Evolutionary conservation across 35 echinoderm and acorn worm genomes (phyloP), one percentile per base, ranked within the genome.

Genomic region (Stichopus chloronotus): DNA sequence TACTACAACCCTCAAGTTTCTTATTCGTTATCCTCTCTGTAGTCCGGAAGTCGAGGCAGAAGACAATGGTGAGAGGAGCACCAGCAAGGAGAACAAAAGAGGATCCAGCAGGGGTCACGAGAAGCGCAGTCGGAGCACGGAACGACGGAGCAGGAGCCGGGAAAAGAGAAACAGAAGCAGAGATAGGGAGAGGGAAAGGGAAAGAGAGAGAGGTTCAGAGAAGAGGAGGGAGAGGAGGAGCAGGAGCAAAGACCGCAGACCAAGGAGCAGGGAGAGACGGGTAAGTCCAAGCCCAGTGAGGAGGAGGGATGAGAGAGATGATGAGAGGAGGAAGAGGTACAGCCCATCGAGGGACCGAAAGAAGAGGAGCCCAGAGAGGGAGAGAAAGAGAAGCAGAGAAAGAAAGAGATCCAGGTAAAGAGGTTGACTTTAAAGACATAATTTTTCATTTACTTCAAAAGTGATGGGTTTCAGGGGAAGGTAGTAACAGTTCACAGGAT

Each of bases 211-310:
- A 25, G 23, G 22, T 2, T 17, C 13, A 25, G 78, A 23, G 4
- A 53, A 11, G 23, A 22, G 22, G 13, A 80, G 52, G 52, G 52
- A 83, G 9, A 83, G 25, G 25, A 57, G 55, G 24, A 57, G 80
- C 24, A 83, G 80, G 16, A 83, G 55, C 11, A 53, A 83, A 53
- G 55, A 57, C 11, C 9, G 19, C 6, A 53, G 80, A 53, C 43
- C 43, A 83, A 83, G 80, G 80, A 83, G 80, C 80, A 80, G 17
- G 7, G 80, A 83, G 80, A 53, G 80, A 9, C 9, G 55, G 55
- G 19, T 11, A 7, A 52, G 25, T 52, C 9, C 6, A 8, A 52
- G 25, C 25, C 22, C 22, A 52, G 80, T 43, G 25, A n/a, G 55
- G 25, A 83, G 25, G 55, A 19, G 55, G 80, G 55, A 57, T 55